Evolutionary conservation across 1,140 invertebrate genomes (phyloP).

Genomic region (Trichonephila clavata): DNA sequence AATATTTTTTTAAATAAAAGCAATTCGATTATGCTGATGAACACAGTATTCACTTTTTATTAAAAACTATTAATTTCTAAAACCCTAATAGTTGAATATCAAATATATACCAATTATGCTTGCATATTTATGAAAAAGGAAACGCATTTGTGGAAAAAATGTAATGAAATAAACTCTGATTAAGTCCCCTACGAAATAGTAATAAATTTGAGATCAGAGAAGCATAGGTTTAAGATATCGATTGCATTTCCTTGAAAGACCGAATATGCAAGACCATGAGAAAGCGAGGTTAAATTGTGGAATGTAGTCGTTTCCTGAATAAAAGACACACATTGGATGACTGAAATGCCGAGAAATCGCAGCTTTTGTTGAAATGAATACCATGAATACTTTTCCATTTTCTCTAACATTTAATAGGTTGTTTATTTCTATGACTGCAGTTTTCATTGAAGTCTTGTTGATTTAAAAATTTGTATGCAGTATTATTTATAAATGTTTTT

Average conservation of each 20-base stretch:
- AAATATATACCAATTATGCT: background rate
- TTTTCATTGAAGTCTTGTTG: too few species aligned
- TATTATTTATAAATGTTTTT: too few species aligned
- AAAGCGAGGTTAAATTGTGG: background rate
- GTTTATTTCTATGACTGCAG: too few species aligned
- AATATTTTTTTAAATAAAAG: too few species aligned
- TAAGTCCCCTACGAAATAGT: background rate
- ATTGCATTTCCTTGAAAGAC: background rate
- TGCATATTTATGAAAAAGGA: background rate
- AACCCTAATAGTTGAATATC: too few species aligned
- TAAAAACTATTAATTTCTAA: too few species aligned
- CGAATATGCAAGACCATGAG: background rate
- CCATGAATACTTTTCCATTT: background rate
- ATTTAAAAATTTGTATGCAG: too few species aligned
- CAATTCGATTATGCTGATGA: too few species aligned
- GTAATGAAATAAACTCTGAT: background rate
- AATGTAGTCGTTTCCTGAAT: background rate
- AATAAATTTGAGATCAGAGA: background rate
- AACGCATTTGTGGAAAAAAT: background rate
- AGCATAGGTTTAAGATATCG: background rate
- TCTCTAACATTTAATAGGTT: background rate
- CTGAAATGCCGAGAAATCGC: background rate
- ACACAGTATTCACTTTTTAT: too few species aligned
- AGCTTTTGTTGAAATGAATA: background rate
- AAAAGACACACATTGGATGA: conserved; percentile 7